A percentile compares a stretch with the other conserved stretches of the same genome.
phyloP scores from a whole-genome alignment of 1,140 invertebrate species.

The Drosophila ogumai region DNA sequence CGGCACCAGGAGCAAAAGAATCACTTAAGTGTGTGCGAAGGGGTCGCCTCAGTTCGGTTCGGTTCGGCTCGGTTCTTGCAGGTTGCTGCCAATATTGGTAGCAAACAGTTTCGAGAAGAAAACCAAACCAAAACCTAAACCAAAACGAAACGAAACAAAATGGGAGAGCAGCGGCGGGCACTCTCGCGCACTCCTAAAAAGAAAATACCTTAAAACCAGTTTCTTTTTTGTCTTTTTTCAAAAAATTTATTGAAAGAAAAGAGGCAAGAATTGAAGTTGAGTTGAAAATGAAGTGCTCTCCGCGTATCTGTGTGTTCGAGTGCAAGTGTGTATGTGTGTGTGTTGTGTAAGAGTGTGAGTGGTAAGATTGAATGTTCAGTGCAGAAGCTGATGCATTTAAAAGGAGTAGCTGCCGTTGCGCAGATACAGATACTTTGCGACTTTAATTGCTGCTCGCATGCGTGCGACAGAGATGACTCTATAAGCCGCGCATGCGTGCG shows the following conservation, averaged over 20 bases:
- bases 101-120: conserved; percentile 29
- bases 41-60: conserved; percentile 45
- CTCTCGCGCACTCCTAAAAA: conserved; percentile 58
- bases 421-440: conserved; percentile 76
- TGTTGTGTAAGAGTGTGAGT: conserved; percentile 48
- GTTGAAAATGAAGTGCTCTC: conserved; percentile 70
- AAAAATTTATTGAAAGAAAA: conserved; percentile 76
- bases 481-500: conserved; percentile 33
- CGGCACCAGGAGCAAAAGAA: conserved; percentile 72
- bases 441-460: conserved; percentile 62
- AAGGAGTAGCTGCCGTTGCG: conserved; percentile 74
- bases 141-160: conserved; percentile 35
- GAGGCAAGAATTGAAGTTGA: conserved; percentile 77
- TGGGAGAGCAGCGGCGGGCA: conserved; percentile 57
- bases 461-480: conserved; percentile 74
- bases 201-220: conserved; percentile 85
- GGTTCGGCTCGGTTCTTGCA: conserved; percentile 40
- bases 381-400: conserved; percentile 81
- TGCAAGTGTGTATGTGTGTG: conserved; percentile 15
- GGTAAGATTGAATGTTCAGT: conserved; percentile 72
- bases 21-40: conserved; percentile 63
- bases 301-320: conserved; percentile 31
- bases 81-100: conserved; percentile 73
- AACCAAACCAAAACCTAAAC: conserved; percentile 19
- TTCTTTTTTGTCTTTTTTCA: conserved; percentile 61